Conservation (phyloP, 2,113 vertebrate species). For the Prietella phreatophila region DNA sequence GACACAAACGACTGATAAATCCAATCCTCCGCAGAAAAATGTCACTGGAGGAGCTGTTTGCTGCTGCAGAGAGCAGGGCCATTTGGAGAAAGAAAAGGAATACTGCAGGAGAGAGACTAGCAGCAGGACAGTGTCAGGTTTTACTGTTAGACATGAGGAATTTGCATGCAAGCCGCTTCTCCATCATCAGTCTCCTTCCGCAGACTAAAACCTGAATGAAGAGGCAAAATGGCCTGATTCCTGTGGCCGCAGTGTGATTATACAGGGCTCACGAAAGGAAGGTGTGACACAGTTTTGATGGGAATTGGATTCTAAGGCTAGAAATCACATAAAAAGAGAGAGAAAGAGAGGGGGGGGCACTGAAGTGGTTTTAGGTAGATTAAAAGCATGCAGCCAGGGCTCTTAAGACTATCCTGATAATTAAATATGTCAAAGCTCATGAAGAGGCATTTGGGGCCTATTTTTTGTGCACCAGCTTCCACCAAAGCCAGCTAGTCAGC, state of each 20-base stretch:
- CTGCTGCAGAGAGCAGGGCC: not conserved
- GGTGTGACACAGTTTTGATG: conserved; percentile 46
- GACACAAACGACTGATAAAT: conserved; percentile 23
- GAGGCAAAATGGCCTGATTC: not conserved
- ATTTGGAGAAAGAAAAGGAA: conserved; percentile 13
- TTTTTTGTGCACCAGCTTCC: conserved; percentile 70
- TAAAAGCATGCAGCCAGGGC: conserved; percentile 78
- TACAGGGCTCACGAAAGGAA: conserved; percentile 37
- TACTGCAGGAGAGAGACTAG: not conserved
- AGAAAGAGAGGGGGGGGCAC: conserved; percentile 43
- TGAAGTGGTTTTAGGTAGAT: conserved; percentile 74
- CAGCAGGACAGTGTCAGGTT: conserved; percentile 13
- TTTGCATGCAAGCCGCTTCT: conserved; percentile 11
- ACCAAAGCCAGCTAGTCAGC: conserved; percentile 80
- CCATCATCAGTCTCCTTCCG: not conserved
- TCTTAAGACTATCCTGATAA: conserved; percentile 86
- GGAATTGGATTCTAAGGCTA: conserved; percentile 47
- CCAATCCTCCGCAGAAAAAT: not conserved
- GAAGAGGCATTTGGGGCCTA: conserved; percentile 79
- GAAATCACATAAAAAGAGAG: conserved; percentile 43
- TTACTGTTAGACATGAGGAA: conserved; percentile 1
- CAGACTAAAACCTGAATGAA: conserved; percentile 3
- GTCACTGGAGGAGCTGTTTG: not conserved
- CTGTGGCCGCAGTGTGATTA: conserved; percentile 32
- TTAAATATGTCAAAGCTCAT: conserved; percentile 87